A percentile compares a stretch with the other conserved stretches of the same genome.
Evolutionary conservation across 1,140 invertebrate species (phyloP).

Genomic region (Cydia pomonella): DNA sequence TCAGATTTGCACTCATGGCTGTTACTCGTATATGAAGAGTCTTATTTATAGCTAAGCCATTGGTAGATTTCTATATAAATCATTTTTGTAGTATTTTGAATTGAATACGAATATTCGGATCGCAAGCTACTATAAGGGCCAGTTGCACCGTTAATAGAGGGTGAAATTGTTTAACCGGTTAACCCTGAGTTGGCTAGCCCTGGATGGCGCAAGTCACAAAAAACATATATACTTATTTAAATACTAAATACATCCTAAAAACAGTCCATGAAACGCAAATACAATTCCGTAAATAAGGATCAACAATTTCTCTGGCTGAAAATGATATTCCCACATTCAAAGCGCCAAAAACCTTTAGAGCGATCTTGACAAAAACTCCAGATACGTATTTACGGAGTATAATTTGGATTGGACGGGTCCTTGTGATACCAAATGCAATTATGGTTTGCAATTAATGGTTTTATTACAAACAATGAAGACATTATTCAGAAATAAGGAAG

Average conservation of each 20-base stretch:
- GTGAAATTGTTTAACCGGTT: too few species aligned
- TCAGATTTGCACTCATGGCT: background rate
- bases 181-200: too few species aligned
- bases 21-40: too few species aligned
- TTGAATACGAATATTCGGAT: too few species aligned
- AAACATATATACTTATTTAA: background rate
- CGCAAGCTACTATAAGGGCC: too few species aligned
- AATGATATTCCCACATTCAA: constrained; percentile 25
- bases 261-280: background rate
- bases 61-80: too few species aligned
- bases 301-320: constrained; percentile 8
- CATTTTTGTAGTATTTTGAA: too few species aligned
- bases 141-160: too few species aligned
- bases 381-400: constrained; percentile 13
- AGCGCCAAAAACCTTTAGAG: constrained; percentile 5
- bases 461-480: too few species aligned
- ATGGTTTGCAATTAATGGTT: background rate
- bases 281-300: constrained; percentile 8
- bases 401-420: background rate
- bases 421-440: constrained; percentile 13
- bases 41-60: too few species aligned
- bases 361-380: constrained; percentile 20
- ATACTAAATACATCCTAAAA: background rate
- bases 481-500: too few species aligned
- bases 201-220: too few species aligned